A percentile compares a stretch with the other conserved stretches of the same genome.
Conservation (phyloP, 2,113 vertebrate genomes). For the Entomyzon cyanotis region DNA sequence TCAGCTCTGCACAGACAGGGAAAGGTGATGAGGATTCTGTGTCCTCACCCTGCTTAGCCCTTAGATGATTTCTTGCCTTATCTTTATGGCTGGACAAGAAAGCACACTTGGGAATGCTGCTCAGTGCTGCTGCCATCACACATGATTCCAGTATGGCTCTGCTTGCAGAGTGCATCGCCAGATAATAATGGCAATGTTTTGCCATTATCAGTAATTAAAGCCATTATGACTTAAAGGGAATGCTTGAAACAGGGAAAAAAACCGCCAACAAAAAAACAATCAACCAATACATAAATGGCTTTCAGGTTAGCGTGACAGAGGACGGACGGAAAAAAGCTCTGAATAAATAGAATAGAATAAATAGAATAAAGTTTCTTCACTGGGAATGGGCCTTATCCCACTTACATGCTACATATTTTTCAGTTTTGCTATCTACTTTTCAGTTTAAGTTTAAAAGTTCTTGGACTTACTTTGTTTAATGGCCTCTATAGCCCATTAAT, state of each 20-base stretch:
- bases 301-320: not conserved
- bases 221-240: not conserved
- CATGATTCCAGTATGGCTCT: fast-evolving
- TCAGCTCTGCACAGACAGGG: not conserved
- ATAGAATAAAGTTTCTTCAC: not conserved
- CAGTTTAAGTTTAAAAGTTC: not conserved
- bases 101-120: not conserved
- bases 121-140: not conserved
- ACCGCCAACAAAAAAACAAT: not conserved
- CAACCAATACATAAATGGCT: not conserved
- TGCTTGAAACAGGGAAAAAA: not conserved
- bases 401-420: not conserved
- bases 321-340: not conserved
- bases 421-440: not conserved
- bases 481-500: not conserved
- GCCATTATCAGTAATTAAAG: not conserved
- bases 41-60: not conserved
- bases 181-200: not conserved
- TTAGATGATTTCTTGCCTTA: not conserved
- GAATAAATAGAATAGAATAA: not conserved
- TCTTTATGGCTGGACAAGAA: not conserved
- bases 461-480: not conserved
- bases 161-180: fast-evolving
- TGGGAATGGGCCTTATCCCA: not conserved
- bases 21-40: not conserved